Evolutionary conservation across 2,888 invertebrate species (phyloP).

Genomic region (Pterostichus madidus): DNA sequence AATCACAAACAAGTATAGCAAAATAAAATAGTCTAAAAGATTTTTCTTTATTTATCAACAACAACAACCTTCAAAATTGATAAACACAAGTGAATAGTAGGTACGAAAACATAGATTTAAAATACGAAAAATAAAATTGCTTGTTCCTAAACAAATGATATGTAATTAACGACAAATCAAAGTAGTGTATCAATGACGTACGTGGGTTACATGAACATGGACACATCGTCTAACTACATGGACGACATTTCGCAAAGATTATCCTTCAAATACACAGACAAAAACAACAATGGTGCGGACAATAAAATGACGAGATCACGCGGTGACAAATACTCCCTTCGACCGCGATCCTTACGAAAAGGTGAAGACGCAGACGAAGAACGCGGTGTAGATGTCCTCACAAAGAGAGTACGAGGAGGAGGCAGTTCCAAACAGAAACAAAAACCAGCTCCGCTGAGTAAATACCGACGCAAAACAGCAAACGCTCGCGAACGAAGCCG

Average conservation of each 20-base stretch:
- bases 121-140: too few species aligned
- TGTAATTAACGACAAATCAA: too few species aligned
- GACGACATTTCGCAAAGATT: slow-evolving; percentile 75
- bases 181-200: slow-evolving; percentile 1
- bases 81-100: too few species aligned
- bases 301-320: slow-evolving; percentile 71
- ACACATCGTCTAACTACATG: slow-evolving; percentile 72
- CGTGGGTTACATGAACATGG: slow-evolving; percentile 64
- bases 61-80: too few species aligned
- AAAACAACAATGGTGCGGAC: slow-evolving; percentile 75
- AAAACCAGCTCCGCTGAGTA: slow-evolving; percentile 81
- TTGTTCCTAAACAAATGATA: too few species aligned
- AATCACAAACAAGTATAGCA: too few species aligned
- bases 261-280: slow-evolving; percentile 73
- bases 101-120: too few species aligned
- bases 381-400: neutral
- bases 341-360: slow-evolving; percentile 74
- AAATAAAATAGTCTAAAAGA: too few species aligned
- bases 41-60: too few species aligned
- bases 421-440: slow-evolving; percentile 73
- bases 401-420: neutral
- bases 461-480: slow-evolving; percentile 84
- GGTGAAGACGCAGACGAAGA: slow-evolving; percentile 8
- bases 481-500: slow-evolving; percentile 84
- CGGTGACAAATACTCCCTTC: slow-evolving; percentile 76